phyloP scores from a whole-genome alignment of 2,888 invertebrate species.

The Drosophila leonis region DNA sequence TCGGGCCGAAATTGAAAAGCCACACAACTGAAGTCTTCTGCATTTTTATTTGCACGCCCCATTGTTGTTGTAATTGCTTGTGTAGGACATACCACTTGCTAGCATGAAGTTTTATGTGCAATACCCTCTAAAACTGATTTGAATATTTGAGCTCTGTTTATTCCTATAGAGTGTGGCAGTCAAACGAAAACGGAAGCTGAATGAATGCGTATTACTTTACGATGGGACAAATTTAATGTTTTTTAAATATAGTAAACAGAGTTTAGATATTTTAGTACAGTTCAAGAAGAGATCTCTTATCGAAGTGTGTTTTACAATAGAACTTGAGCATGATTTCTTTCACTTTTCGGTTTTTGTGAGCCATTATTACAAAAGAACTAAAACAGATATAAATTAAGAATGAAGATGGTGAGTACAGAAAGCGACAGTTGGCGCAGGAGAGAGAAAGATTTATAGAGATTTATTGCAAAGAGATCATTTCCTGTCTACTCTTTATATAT shows the following conservation, averaged over 20 bases:
- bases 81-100: conserved; percentile 63
- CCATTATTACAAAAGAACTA: no score
- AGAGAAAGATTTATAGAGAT: no score
- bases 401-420: no score
- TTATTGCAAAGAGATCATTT: no score
- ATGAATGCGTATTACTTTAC: neutral
- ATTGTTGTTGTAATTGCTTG: conserved; percentile 79
- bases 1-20: conserved; percentile 69
- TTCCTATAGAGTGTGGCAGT: conserved; percentile 2
- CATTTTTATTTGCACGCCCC: conserved; percentile 71
- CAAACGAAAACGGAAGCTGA: neutral
- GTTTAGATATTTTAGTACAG: no score
- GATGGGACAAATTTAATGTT: neutral
- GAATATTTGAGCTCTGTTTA: conserved; percentile 18
- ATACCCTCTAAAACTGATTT: conserved; percentile 49
- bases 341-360: no score
- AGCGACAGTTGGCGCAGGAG: no score
- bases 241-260: neutral
- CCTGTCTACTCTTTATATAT: no score
- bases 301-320: neutral
- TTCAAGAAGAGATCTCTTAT: neutral
- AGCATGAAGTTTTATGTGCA: conserved; percentile 34
- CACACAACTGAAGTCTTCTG: conserved; percentile 63
- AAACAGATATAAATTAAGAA: no score
- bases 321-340: no score